A percentile compares a stretch with the other conserved stretches of the same genome.
Conservation (phyloP, 1,140 invertebrate species). For the Grapholita molesta region DNA sequence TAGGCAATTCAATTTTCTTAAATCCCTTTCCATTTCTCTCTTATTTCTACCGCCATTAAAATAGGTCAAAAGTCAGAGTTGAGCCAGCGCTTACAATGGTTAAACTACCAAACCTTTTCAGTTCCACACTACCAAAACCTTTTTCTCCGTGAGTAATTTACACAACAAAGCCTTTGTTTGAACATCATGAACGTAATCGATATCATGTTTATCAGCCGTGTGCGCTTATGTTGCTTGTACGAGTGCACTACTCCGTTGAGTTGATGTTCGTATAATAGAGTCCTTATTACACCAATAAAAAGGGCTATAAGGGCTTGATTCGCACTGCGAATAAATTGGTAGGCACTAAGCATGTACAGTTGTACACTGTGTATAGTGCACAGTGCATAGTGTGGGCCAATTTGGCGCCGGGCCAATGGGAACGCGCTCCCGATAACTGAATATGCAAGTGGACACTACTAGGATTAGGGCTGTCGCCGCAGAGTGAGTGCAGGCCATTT, state of each 20-base stretch:
- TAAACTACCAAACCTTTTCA: not conserved
- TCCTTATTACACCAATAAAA: not conserved
- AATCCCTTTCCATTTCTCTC: not conserved
- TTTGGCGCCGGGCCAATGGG: slow-evolving; percentile 42
- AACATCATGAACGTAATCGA: not conserved
- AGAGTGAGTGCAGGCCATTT: slow-evolving; percentile 1
- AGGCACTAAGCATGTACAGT: not conserved
- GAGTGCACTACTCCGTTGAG: not conserved
- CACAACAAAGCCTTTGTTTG: not conserved
- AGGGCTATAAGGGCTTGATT: not conserved
- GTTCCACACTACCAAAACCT: not conserved
- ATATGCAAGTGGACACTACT: slow-evolving; percentile 38
- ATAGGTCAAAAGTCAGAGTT: not conserved
- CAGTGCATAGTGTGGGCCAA: slow-evolving; percentile 28
- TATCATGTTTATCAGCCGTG: slow-evolving; percentile 23
- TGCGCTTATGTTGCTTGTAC: slow-evolving; percentile 29
- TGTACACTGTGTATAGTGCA: not conserved
- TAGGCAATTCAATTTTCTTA: not conserved
- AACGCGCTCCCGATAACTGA: slow-evolving; percentile 41
- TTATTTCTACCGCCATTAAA: not conserved
- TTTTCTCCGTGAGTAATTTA: not conserved
- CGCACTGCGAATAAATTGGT: not conserved
- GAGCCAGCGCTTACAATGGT: not conserved
- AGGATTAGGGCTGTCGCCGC: slow-evolving; percentile 14
- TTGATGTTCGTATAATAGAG: not conserved